A percentile compares a stretch with the other conserved stretches of the same genome.
These are phyloP conservation scores for Mustela nigripes DNA, from an alignment of 2,113 vertebrate species.

Conservation along the genomic window DNA sequence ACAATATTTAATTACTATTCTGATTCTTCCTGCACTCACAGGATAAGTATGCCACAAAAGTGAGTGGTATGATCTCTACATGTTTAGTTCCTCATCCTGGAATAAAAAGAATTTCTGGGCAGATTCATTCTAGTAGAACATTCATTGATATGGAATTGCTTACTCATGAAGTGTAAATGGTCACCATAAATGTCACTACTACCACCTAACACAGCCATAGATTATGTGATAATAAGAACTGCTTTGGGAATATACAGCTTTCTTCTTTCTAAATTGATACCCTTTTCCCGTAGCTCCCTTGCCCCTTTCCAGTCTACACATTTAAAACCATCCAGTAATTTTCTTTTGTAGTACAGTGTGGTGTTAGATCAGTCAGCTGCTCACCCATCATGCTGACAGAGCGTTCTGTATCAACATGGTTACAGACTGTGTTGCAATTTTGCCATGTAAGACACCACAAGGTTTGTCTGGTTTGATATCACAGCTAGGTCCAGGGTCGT, in stretches of 20 bases:
- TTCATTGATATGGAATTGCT: neutral
- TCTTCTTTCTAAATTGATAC: neutral
- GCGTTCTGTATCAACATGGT: neutral
- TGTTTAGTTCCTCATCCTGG: neutral
- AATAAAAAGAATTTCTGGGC: neutral
- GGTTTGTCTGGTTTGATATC: neutral
- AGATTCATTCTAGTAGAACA: neutral
- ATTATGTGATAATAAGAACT: conserved; percentile 14
- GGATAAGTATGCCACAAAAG: neutral
- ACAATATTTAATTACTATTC: conserved; percentile 11
- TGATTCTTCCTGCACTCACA: neutral
- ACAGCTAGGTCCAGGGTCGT: neutral
- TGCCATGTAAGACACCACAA: neutral
- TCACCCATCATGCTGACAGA: neutral
- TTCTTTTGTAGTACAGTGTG: neutral
- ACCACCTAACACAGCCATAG: neutral
- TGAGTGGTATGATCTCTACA: neutral
- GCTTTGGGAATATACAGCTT: neutral
- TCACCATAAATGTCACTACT: neutral
- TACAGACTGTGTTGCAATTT: neutral
- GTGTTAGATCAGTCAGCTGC: neutral
- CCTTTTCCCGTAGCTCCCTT: neutral
- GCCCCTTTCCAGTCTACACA: neutral
- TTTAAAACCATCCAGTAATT: neutral
- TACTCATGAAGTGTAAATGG: neutral